These are phyloP conservation scores for Stomorhina lunata DNA, from an alignment of 2,888 invertebrate species.

Conservation along the genomic window DNA sequence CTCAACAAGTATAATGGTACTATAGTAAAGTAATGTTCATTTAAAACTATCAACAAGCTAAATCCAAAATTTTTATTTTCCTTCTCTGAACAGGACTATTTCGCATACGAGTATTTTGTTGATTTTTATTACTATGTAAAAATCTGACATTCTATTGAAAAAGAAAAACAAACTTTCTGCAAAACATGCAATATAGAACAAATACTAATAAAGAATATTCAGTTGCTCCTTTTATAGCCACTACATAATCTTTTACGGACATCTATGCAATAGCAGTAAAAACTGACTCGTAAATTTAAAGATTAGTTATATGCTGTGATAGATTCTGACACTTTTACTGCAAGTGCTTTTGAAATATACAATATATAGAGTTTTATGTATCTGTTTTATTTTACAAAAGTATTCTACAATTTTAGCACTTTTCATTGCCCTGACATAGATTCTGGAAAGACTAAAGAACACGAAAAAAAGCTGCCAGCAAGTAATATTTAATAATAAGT, in stretches of 20 bases:
- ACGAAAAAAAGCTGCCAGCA: background rate
- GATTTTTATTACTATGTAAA: constrained; percentile 32
- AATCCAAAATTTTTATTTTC: background rate
- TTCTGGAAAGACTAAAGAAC: constrained; percentile 22
- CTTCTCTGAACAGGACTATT: constrained; percentile 1
- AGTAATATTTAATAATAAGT: constrained; percentile 37
- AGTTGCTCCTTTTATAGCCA: constrained; percentile 22
- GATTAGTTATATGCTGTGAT: constrained; percentile 59
- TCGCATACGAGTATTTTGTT: background rate
- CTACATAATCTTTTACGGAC: constrained; percentile 25
- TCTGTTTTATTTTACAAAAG: background rate
- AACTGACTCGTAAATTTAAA: constrained; percentile 55
- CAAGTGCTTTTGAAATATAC: constrained; percentile 33
- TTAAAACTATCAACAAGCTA: too few relatives aligned
- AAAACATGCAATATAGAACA: background rate
- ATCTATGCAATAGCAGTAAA: constrained; percentile 31
- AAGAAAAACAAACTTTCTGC: background rate
- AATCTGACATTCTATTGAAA: background rate
- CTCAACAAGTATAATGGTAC: too few relatives aligned
- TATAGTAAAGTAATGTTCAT: too few relatives aligned
- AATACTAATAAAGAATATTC: background rate
- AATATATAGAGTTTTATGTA: background rate
- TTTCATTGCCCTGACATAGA: constrained; percentile 51
- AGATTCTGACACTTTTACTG: constrained; percentile 55
- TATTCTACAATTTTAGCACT: constrained; percentile 26